Percentiles rank a stretch among this genome's conserved stretches.
Evolutionary conservation across 2,888 invertebrate genomes (phyloP).

Genomic region (Sinohyriopsis cumingii): DNA sequence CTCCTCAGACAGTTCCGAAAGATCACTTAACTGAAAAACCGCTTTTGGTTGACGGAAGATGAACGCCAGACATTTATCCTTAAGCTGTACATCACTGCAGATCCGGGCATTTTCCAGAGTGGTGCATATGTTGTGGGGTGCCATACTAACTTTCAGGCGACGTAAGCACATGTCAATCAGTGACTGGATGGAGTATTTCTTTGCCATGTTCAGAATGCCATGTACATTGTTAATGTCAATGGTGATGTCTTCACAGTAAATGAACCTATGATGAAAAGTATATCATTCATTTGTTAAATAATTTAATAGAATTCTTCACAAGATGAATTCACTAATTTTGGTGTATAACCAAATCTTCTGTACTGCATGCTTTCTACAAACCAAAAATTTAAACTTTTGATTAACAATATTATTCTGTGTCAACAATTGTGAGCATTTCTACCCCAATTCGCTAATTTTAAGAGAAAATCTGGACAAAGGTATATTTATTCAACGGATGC

Average conservation of each 20-base stretch:
- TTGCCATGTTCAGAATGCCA: conserved; percentile 26
- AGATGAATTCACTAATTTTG: too few species aligned
- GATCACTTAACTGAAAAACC: conserved; percentile 30
- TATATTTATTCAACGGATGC: too few species aligned
- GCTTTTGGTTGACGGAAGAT: conserved; percentile 31
- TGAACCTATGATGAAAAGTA: conserved; percentile 12
- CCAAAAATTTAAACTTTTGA: too few species aligned
- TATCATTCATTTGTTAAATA: too few species aligned
- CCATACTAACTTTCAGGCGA: conserved; percentile 33
- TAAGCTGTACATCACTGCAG: conserved; percentile 32
- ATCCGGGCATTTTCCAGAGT: conserved; percentile 37
- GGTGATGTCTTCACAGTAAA: conserved; percentile 26
- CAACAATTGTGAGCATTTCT: too few species aligned
- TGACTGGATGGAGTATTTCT: conserved; percentile 38
- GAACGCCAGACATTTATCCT: conserved; percentile 27
- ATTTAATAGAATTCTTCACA: too few species aligned
- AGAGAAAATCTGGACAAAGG: too few species aligned
- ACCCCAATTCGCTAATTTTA: too few species aligned
- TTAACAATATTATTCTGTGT: too few species aligned
- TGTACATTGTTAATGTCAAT: conserved; percentile 27
- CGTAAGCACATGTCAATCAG: conserved; percentile 39
- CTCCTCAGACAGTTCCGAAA: conserved; percentile 34
- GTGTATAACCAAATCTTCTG: too few species aligned
- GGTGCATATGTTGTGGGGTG: conserved; percentile 31
- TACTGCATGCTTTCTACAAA: too few species aligned